A percentile compares a stretch with the other conserved stretches of the same genome.
phyloP scores from a whole-genome alignment of 2,888 invertebrate genomes.

The Scaptomyza caliginosa region DNA sequence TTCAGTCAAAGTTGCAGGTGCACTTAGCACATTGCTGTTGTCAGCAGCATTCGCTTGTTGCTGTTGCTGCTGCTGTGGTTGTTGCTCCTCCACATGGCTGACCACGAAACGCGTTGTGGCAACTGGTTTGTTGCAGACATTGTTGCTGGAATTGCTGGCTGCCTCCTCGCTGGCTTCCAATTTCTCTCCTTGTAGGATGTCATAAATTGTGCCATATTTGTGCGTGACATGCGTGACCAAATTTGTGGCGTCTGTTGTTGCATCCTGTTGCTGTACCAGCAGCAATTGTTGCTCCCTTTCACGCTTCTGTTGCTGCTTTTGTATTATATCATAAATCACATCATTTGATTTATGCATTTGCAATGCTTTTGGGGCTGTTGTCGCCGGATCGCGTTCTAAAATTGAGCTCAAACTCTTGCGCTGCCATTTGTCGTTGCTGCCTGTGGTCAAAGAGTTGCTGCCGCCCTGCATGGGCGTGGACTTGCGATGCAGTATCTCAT shows the following conservation, averaged over 20 bases:
- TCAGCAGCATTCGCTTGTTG: neutral
- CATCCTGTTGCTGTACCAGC: conserved; percentile 40
- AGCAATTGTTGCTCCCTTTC: conserved; percentile 39
- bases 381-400: conserved; percentile 74
- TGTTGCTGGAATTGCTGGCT: neutral
- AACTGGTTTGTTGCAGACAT: conserved; percentile 28
- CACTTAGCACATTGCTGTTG: conserved; percentile 5
- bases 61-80: conserved; percentile 16
- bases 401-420: conserved; percentile 82
- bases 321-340: conserved; percentile 84
- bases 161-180: conserved; percentile 52
- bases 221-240: conserved; percentile 50
- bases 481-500: conserved; percentile 84
- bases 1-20: conserved; percentile 17
- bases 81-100: conserved; percentile 82
- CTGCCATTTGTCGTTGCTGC: conserved; percentile 76
- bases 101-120: conserved; percentile 82
- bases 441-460: conserved; percentile 40
- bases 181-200: conserved; percentile 82
- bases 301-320: conserved; percentile 71
- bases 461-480: conserved; percentile 59
- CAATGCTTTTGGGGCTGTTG: conserved; percentile 26
- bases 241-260: conserved; percentile 38
- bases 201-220: conserved; percentile 84
- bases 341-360: conserved; percentile 71